Percentiles rank a stretch among this genome's conserved stretches.
These are phyloP conservation scores for Smutsia gigantea DNA, from an alignment of 2,797 vertebrate genomes.

Conservation along the genomic window DNA sequence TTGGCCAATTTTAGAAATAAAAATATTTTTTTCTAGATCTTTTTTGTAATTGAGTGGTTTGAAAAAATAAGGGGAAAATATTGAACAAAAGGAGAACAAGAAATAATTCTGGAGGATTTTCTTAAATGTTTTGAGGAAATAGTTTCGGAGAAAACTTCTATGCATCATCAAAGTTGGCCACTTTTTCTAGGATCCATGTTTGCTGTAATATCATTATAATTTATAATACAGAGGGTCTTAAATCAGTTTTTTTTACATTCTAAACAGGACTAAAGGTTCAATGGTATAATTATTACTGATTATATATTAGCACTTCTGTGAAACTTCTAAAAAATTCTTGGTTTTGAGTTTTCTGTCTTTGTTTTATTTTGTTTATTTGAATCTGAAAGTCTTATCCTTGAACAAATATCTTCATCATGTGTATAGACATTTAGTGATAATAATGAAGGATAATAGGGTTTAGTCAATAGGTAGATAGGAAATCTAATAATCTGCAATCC, in stretches of 20 bases:
- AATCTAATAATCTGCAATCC: neutral
- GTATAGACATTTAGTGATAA: neutral
- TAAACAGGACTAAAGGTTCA: neutral
- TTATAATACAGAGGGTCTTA: neutral
- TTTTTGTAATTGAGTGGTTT: neutral
- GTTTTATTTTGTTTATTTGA: neutral
- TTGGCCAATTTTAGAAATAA: neutral
- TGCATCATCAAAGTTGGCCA: neutral
- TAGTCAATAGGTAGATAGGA: neutral
- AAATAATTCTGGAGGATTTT: neutral
- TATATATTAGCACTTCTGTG: neutral
- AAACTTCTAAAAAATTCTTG: neutral
- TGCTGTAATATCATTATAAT: neutral
- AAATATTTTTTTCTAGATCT: slow-evolving; percentile 19
- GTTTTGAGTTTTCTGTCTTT: neutral
- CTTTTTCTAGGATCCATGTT: neutral
- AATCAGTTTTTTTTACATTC: neutral
- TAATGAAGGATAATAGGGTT: neutral
- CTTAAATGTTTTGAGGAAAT: neutral
- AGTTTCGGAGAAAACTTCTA: neutral
- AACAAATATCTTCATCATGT: neutral
- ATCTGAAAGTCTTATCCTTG: neutral
- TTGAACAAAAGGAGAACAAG: neutral
- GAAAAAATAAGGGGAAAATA: neutral
- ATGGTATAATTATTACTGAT: neutral